Conservation (phyloP, 2,113 vertebrate species). For the Electrona antarctica region DNA sequence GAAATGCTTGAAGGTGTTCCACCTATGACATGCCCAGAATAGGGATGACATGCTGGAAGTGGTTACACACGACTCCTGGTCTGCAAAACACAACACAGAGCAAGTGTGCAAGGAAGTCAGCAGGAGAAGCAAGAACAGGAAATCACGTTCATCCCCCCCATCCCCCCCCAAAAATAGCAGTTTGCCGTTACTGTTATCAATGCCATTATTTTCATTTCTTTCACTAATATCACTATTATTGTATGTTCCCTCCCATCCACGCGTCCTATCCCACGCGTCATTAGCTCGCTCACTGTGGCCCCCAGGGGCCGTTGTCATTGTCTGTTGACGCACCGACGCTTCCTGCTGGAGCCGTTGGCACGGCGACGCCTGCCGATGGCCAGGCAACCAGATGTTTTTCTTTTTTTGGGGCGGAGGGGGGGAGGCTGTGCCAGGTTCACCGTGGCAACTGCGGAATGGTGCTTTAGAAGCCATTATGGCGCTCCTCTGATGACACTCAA, state of each 20-base stretch:
- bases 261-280: conserved; percentile 79
- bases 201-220: conserved; percentile 71
- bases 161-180: conserved; percentile 50
- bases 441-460: conserved; percentile 80
- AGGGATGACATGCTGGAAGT: too few species aligned
- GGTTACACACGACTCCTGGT: too few species aligned
- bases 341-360: conserved; percentile 51
- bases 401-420: conserved; percentile 45
- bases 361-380: conserved; percentile 67
- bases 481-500: conserved; percentile 84
- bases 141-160: background rate
- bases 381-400: conserved; percentile 66
- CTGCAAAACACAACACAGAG: background rate
- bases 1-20: too few species aligned
- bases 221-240: conserved; percentile 76
- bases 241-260: conserved; percentile 70
- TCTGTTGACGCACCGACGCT: conserved; percentile 60
- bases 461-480: conserved; percentile 83
- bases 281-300: conserved; percentile 72
- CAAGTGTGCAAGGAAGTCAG: background rate
- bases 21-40: too few species aligned
- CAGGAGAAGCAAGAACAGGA: conserved; percentile 11
- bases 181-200: conserved; percentile 68
- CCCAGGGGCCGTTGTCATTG: conserved; percentile 70
- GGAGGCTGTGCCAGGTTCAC: conserved; percentile 79